Evolutionary conservation across 2,113 vertebrate species (phyloP), one percentile per base, ranked within the genome.

Genomic region (Rhinopomastus cyanomelas): DNA sequence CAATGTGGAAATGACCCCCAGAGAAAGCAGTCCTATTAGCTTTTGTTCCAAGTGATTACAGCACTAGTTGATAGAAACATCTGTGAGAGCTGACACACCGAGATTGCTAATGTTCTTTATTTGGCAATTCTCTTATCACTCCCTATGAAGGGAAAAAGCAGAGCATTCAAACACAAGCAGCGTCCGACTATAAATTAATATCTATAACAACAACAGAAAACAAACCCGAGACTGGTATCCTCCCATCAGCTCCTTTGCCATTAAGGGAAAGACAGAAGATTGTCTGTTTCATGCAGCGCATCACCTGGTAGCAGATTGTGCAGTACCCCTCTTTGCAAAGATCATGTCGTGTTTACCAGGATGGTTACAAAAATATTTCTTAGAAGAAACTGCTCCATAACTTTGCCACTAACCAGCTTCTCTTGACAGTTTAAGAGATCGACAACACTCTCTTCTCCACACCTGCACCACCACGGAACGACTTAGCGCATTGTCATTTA

Each of bases 21-120:
- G 56, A 77, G 42, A 94, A 85, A 74, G 9, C 8, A 88, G 34
- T 78, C 26, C 8, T 64, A 32, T 83, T 85, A 83, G 27, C 48
- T 92, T 74, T 85, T 72, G 86, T 86, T n/a, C 48, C 68, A 73
- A 56, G 77, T 56, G 64, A 93, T 92, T 64, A 74, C 30, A 73
- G 71, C 14, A 57, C 30, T 83, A 21, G 80, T 87, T 85, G 76
- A 89, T n/a, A 89, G 81, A 85, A 87, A 77, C 18, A 80, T 36
- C 49, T 83, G 29, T 20, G 16, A 83, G 29, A 80, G 64, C 76
- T 74, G 37, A 77, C 48, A 42, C 51, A 85, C 66, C 29, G 85
- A 44, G 23, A 68, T 39, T 85, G 27, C 34, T 66, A 20, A 81
- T 16, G 15, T 48, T 69, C 66, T 81, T 87, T 80, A 67, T 77